Evolutionary conservation across 1,140 invertebrate genomes (phyloP), one percentile per base, ranked within the genome.

Genomic region (Anoplolepis gracilipes): DNA sequence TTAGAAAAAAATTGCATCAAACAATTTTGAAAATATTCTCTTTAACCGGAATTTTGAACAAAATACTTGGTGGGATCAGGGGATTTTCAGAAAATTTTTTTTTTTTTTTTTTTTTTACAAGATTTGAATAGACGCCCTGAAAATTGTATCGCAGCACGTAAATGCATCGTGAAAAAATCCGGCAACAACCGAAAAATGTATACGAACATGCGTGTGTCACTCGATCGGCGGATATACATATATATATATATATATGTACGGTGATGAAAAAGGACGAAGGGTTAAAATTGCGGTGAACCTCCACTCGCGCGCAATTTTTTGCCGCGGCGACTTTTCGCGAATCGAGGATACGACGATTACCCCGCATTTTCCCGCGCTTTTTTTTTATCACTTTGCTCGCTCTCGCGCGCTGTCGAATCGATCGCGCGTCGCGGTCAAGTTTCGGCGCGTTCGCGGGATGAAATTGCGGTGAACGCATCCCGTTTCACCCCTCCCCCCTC

Each of bases 401-500:
- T 49, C 64, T 88, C 59, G 73, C 53, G 65, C 13, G 22, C 19
- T 30, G 36, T 25, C 28, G 57, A 49, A 88, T 91, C 85, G 87
- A 55, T 65, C 62, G 75, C 49, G 33, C 76, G 19, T 69, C 49
- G 70, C 57, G 46, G 65, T 42, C 22, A 46, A 69, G 73, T 84
- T 73, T 62, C 28, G 78, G 61, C 61, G 85, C 25, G 64, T 46
- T 84, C 49, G 85, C 65, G 65, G 86, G 86, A 89, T 91, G 87
- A 90, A 91, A 92, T 93, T 93, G 93, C 93, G 93, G 93, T 92
- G 90, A 91, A 92, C 92, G 39, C 39, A 10, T n/a, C n/a, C n/a
- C 39, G 88, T 85, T 65, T 65, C 30, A 64, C 33, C 85, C 73
- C 86, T 81, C 76, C 88, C 87, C 46, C 46, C 4, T 19, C 16